These are phyloP conservation scores for Blastomussa wellsi DNA, from an alignment of 92 coral and sea anemone genomes.

Conservation along the genomic window DNA sequence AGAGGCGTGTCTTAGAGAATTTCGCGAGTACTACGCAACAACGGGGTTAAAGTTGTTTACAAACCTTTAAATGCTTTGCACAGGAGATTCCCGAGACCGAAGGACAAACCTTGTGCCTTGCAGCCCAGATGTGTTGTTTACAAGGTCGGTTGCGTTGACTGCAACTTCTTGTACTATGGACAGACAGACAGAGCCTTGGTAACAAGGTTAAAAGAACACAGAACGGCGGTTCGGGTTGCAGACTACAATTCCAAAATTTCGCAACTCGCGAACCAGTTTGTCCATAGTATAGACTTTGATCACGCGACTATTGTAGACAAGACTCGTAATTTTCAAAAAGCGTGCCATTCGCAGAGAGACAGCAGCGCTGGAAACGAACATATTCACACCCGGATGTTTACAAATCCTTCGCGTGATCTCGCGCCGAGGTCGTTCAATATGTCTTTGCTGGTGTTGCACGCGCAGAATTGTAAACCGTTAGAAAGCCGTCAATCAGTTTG, in stretches of 20 bases:
- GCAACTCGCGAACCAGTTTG: background rate
- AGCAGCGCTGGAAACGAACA: no score
- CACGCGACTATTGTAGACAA: background rate
- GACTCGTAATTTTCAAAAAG: background rate
- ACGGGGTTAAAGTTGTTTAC: no score
- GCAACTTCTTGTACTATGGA: background rate
- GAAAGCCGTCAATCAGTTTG: background rate
- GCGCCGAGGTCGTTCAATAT: background rate
- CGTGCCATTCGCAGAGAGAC: background rate
- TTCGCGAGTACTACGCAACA: no score
- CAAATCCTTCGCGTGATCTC: background rate
- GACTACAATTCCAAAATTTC: background rate
- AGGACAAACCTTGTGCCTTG: no score
- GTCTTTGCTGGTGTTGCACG: background rate
- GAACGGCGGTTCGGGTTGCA: background rate
- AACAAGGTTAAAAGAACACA: background rate
- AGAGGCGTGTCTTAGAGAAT: no score
- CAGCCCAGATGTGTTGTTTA: no score
- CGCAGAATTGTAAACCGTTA: background rate
- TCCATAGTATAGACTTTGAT: background rate
- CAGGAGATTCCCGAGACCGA: no score
- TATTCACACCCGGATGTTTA: no score
- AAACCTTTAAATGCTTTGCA: no score
- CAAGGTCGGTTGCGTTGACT: no score
- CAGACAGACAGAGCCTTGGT: background rate